Percentiles rank a stretch among this genome's conserved stretches.
phyloP scores from a whole-genome alignment of 2,888 invertebrate genomes.

The Sympetrum striolatum region DNA sequence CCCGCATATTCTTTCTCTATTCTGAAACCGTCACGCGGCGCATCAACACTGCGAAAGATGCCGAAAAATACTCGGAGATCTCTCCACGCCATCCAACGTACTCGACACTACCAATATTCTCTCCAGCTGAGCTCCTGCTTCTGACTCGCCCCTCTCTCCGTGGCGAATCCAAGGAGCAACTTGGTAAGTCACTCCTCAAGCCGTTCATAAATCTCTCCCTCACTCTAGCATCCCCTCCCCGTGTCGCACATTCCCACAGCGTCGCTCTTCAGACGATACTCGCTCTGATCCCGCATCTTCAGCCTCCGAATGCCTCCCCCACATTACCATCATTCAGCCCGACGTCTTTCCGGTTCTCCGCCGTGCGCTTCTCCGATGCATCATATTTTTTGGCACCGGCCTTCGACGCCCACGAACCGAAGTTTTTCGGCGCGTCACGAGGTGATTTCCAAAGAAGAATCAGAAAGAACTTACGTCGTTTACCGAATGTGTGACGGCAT shows the following conservation, averaged over 20 bases:
- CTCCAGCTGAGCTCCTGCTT: not conserved
- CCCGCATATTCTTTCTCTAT: not conserved
- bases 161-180: slow-evolving; percentile 35
- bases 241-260: not conserved
- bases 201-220: slow-evolving; percentile 17
- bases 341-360: not conserved
- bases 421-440: too few relatives aligned
- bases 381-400: not conserved
- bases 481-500: too few relatives aligned
- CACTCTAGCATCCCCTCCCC: not conserved
- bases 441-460: not conserved
- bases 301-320: not conserved
- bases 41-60: not conserved
- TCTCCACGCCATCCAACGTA: not conserved
- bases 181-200: slow-evolving; percentile 39
- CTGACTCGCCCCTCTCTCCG: not conserved
- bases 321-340: not conserved
- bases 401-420: not conserved
- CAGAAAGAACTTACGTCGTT: not conserved
- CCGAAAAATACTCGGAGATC: too few relatives aligned
- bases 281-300: not conserved
- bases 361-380: not conserved
- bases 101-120: not conserved
- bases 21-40: not conserved
- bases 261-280: not conserved